Conservation (phyloP, 2,888 invertebrate species). For the Lycophotia porphyrea region DNA sequence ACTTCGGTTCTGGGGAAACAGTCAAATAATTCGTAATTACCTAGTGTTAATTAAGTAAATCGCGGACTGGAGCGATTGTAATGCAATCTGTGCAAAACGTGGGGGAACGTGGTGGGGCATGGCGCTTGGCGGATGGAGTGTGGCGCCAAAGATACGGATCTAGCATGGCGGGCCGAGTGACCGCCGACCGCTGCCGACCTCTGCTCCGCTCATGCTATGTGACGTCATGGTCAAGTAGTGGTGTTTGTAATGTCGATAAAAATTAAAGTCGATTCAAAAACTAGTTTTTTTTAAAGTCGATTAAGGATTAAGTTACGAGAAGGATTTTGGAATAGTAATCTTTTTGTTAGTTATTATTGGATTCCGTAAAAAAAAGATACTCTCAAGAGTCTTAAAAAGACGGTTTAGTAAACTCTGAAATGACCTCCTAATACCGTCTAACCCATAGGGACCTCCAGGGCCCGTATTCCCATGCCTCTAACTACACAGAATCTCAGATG, state of each 20-base stretch:
- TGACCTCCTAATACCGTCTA: no score
- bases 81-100: conserved; percentile 82
- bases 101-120: conserved; percentile 41
- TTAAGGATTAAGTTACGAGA: neutral
- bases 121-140: conserved; percentile 72
- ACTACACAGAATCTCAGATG: no score
- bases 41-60: conserved; percentile 79
- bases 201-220: conserved; percentile 72
- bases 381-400: neutral
- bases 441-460: no score
- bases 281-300: neutral
- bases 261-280: neutral
- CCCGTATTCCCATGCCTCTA: no score
- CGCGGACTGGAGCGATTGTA: conserved; percentile 77
- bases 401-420: neutral
- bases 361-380: neutral
- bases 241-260: conserved; percentile 36
- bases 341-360: neutral
- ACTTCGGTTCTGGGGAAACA: conserved; percentile 54
- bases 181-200: conserved; percentile 83
- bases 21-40: conserved; percentile 61
- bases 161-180: conserved; percentile 82
- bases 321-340: neutral
- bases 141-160: conserved; percentile 87
- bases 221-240: conserved; percentile 70